Base-by-base conservation (phyloP, 2,797 vertebrate genomes). In the Columba guinea region DNA sequence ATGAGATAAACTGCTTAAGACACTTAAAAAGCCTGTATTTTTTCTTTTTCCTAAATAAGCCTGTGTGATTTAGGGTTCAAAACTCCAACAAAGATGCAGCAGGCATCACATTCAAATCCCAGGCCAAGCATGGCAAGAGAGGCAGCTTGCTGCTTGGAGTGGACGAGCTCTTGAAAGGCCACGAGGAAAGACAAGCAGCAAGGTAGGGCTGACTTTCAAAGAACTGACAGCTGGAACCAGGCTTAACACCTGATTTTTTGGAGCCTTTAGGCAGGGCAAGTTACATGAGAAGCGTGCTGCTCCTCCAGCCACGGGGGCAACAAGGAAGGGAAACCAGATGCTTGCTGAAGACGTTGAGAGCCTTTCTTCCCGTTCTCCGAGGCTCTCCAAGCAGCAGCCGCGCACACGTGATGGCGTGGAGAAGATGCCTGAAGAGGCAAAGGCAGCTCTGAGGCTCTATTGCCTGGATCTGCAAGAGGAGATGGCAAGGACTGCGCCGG, bases 341-440 rank as follows among this genome's bases (percentile, higher is more conserved):
- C 49, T 80, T 71, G 70, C 51, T 39, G 34, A 7, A 46, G 52
- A 46, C 0, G 0, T 32, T 18, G 44, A 62, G 49, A 81, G 27
- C 74, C 34, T 88, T 78, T 28, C 80, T 39, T 76, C 44, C 24
- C 0, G 55, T 59, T 49, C 44, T 37, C 58, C 1, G 0, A 48
- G 52, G 63, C 85, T 82, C 59, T 91, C 74, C 79, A 51, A n/a
- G 75, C 58, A 81, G 55, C 65, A 81, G 68, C 34, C 0, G 0
- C 2, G 2, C 2, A 37, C 89, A 82, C 3, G 9, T 80, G 77
- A 63, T 70, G 85, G 34, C 24, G 4, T 7, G 26, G 77, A 79
- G 76, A 53, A 93, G 85, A 14, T 64, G 56, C 35, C 65, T 94
- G 59, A 76, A 97, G 85, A 94, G 80, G 79, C 73, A 55, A 37